These are phyloP conservation scores for Condylura cristata DNA, from an alignment of 2,113 vertebrate genomes.

Conservation along the genomic window DNA sequence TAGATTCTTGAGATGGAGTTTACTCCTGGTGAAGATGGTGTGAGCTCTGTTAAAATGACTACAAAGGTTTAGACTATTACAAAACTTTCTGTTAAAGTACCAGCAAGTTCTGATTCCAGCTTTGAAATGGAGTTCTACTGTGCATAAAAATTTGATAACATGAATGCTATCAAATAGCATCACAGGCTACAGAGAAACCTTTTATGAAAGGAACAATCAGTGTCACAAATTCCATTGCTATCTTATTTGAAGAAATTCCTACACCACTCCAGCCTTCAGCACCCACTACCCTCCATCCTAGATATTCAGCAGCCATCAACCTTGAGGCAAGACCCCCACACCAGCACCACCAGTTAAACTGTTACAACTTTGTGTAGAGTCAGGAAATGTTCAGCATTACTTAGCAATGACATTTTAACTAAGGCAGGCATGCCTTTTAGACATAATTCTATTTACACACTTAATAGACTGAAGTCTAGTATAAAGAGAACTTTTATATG, in stretches of 20 bases:
- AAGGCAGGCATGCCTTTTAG: not conserved
- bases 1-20: not conserved
- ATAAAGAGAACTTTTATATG: not conserved
- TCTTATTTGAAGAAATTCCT: not conserved
- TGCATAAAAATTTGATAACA: too few species aligned
- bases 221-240: not conserved
- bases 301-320: not conserved
- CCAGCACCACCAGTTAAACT: not conserved
- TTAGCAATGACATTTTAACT: not conserved
- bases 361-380: too few species aligned
- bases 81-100: not conserved
- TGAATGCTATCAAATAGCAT: not conserved
- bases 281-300: not conserved
- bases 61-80: not conserved
- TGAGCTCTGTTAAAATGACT: not conserved
- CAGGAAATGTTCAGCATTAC: not conserved
- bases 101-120: not conserved
- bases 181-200: not conserved
- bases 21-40: not conserved
- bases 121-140: not conserved
- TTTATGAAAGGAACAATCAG: not conserved
- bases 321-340: not conserved
- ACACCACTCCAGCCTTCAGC: not conserved
- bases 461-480: not conserved
- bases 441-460: not conserved